Base-by-base conservation (phyloP, 2,888 invertebrate species). In the Drosophila lutescens region DNA sequence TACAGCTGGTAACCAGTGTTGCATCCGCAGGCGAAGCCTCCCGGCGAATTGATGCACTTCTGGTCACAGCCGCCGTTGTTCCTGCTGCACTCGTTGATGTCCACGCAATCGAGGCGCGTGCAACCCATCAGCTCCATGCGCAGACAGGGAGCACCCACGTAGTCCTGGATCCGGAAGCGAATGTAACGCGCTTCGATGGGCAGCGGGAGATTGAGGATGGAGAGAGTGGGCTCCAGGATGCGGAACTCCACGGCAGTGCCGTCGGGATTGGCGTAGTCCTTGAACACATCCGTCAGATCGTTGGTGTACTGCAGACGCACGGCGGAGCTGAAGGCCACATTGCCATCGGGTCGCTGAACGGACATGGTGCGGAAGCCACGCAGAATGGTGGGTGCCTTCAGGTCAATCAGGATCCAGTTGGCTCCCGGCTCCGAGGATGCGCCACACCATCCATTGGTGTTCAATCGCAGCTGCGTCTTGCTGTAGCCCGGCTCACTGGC, bases 121-220 rank as follows among this genome's bases (percentile, higher is more conserved):
- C 98, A 98, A 17, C 98, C 98, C 97, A 98, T 98, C 40, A 98
- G 94, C 93, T 98, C 98, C 67, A 98, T 92, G 91, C 97, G 96
- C 68, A 98, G 92, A 89, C 98, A 98, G 1, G 98, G 98, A 0
- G 97, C 97, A 8, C 95, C 96, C 0, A 96, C 95, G 89, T 96
- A 98, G 91, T 97, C 97, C 92, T 96, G 95, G 56, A 98, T 95
- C 86, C 96, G 96, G 91, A 98, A 97, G 86, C 96, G 95, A 2
- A 98, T 93, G 84, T 95, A 98, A 80, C 97, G 96, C 0, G 98
- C 96, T 93, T 98, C 98, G 76, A 98, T 97, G 0, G 98, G 97
- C 89, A 97, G 94, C 0, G 98, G 98, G 12, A 98, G 93, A 91
- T 98, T 98, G 8, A 98, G 92, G 34, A 98, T 97, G 0, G 98